phyloP scores from a whole-genome alignment of 2,797 vertebrate species.

The Adelosebastes latens region DNA sequence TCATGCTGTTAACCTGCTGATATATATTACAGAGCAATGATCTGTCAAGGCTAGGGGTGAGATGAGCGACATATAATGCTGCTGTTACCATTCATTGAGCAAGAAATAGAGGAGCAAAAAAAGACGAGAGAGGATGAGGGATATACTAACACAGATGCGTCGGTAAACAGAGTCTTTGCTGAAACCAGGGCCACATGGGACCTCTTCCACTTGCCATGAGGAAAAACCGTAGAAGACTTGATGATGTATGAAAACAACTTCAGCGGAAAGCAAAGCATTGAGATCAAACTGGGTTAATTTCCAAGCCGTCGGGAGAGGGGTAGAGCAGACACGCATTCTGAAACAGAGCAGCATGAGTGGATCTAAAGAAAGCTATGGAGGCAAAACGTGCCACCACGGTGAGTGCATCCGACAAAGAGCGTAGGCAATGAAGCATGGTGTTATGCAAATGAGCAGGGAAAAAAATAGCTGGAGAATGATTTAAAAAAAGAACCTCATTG shows the following conservation, averaged over 20 bases:
- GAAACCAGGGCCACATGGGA: conserved; percentile 39
- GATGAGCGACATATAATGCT: conserved; percentile 25
- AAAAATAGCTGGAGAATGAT: neutral
- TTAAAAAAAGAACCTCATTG: neutral
- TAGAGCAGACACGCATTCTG: conserved; percentile 43
- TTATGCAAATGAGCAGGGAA: conserved; percentile 47
- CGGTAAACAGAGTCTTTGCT: conserved; percentile 43
- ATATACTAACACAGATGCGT: conserved; percentile 4
- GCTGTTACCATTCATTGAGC: conserved; percentile 31
- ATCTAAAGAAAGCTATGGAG: conserved; percentile 35
- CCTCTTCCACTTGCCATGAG: conserved; percentile 29
- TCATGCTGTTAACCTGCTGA: conserved; percentile 32
- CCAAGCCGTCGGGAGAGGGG: conserved; percentile 20
- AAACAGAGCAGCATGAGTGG: conserved; percentile 36
- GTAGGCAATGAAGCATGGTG: conserved; percentile 31
- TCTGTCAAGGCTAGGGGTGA: conserved; percentile 25
- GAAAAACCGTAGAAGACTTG: conserved; percentile 28
- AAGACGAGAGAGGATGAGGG: neutral
- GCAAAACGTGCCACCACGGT: conserved; percentile 32
- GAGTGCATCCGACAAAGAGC: conserved; percentile 43
- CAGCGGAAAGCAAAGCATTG: conserved; percentile 21
- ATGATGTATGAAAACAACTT: conserved; percentile 48
- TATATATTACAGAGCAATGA: conserved; percentile 37
- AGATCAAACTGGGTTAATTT: conserved; percentile 65
- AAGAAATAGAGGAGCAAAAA: conserved; percentile 10